These are phyloP conservation scores for Quadroppia sp. DNA, from an alignment of 2,888 invertebrate genomes.

Conservation along the genomic window DNA sequence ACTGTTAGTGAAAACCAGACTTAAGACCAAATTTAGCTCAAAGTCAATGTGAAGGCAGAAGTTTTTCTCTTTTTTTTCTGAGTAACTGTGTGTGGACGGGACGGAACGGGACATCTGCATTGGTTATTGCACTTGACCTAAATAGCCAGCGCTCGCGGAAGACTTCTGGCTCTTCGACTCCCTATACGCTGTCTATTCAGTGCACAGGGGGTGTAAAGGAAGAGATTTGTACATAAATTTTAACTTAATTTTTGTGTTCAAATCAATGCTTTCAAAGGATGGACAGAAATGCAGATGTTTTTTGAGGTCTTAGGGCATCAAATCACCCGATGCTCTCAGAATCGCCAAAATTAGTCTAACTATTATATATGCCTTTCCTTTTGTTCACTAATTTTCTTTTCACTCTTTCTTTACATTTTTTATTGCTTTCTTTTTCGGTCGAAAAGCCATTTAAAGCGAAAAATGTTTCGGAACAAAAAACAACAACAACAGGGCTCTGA, in stretches of 20 bases:
- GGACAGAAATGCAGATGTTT: slow-evolving; percentile 25
- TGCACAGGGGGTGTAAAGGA: neutral
- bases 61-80: neutral
- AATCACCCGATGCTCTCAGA: neutral
- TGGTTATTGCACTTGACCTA: slow-evolving; percentile 36
- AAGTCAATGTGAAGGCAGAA: neutral
- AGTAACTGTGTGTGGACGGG: neutral
- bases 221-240: slow-evolving; percentile 15
- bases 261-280: neutral
- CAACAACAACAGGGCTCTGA: too few relatives aligned
- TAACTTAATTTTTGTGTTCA: neutral
- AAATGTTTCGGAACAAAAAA: neutral
- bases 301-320: neutral
- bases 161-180: slow-evolving; percentile 12
- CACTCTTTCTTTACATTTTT: slow-evolving; percentile 1
- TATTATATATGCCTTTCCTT: neutral
- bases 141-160: neutral
- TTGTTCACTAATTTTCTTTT: neutral
- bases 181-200: too few relatives aligned
- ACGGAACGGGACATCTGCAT: neutral
- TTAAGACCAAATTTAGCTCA: neutral
- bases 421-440: too few relatives aligned
- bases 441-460: neutral
- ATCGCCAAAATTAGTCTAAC: neutral
- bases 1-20: slow-evolving; percentile 18